These are phyloP conservation scores for Siniperca obscura DNA, from an alignment of 2,797 vertebrate species.

Conservation along the genomic window DNA sequence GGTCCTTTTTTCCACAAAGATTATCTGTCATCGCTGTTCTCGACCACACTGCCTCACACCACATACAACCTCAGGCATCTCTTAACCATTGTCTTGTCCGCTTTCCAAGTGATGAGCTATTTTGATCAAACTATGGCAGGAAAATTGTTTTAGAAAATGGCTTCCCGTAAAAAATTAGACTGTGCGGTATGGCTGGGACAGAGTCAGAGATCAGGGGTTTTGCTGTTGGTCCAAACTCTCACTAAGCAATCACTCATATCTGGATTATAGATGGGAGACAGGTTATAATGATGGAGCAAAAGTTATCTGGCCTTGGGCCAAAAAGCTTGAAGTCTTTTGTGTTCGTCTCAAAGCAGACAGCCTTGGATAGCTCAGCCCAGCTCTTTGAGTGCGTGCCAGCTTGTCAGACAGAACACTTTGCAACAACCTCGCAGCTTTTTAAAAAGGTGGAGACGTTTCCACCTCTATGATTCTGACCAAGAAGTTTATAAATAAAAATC, in stretches of 20 bases:
- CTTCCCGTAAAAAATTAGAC: conserved; percentile 63
- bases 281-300: conserved; percentile 66
- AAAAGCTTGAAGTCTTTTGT: conserved; percentile 58
- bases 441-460: conserved; percentile 43
- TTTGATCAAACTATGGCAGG: conserved; percentile 65
- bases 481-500: conserved; percentile 5
- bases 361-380: conserved; percentile 41
- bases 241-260: conserved; percentile 58
- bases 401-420: conserved; percentile 47
- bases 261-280: conserved; percentile 64
- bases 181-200: conserved; percentile 47
- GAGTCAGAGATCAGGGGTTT: conserved; percentile 56
- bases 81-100: conserved; percentile 62
- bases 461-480: conserved; percentile 34
- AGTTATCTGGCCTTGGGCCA: conserved; percentile 54
- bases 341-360: conserved; percentile 60
- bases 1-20: conserved; percentile 55
- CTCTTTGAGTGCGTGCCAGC: conserved; percentile 54
- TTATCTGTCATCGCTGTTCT: conserved; percentile 56
- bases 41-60: conserved; percentile 65
- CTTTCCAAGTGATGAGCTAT: conserved; percentile 73
- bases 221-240: conserved; percentile 42
- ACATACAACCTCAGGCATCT: conserved; percentile 70
- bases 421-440: conserved; percentile 56
- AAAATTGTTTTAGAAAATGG: conserved; percentile 71